Conservation (phyloP, 1,140 invertebrate genomes). For the Theocolax elegans region DNA sequence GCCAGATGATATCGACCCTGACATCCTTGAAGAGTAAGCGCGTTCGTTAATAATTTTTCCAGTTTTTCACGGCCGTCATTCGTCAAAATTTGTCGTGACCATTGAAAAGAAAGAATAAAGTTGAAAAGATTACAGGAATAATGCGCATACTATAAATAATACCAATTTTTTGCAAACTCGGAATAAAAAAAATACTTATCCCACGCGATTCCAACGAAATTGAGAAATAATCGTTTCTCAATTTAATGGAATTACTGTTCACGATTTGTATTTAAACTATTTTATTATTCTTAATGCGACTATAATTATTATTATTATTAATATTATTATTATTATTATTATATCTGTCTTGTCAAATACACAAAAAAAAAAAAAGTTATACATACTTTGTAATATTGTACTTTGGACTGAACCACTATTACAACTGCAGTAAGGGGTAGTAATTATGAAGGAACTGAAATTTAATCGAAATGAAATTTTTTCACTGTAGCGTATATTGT, state of each 20-base stretch:
- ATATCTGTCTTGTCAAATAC: conserved; percentile 42
- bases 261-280: conserved; percentile 65
- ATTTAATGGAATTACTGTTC: conserved; percentile 56
- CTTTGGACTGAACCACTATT: conserved; percentile 34
- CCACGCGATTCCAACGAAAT: conserved; percentile 36
- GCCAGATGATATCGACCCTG: conserved; percentile 62
- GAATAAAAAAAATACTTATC: conserved; percentile 54
- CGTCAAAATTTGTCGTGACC: conserved; percentile 38
- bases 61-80: conserved; percentile 6
- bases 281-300: conserved; percentile 63
- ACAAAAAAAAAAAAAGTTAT: conserved; percentile 37
- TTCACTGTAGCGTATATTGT: conserved; percentile 31
- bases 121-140: conserved; percentile 1
- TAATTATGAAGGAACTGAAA: conserved; percentile 26
- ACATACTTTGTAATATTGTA: conserved; percentile 34
- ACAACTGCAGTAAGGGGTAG: conserved; percentile 9
- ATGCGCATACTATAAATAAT: conserved; percentile 33
- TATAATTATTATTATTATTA: conserved; percentile 47
- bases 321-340: conserved; percentile 39
- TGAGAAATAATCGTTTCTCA: conserved; percentile 26
- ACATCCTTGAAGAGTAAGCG: conserved; percentile 61
- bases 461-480: conserved; percentile 18
- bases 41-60: conserved; percentile 43
- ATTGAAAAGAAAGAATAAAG: conserved; percentile 19
- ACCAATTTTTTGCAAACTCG: conserved; percentile 44